Evolutionary conservation across 2,113 vertebrate species (phyloP).

Genomic region (Festucalex cinctus): DNA sequence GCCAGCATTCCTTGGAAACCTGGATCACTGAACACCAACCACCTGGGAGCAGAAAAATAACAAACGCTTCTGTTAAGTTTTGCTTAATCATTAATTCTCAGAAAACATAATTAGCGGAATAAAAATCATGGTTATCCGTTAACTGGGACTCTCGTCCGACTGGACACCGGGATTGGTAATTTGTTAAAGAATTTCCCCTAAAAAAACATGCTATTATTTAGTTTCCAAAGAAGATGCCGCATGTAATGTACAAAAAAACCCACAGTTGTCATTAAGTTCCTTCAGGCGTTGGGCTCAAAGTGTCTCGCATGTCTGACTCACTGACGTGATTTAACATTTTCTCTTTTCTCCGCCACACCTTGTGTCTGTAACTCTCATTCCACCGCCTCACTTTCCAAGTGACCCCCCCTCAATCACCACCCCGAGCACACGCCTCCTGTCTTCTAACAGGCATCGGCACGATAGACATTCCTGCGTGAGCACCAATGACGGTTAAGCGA

Average conservation of each 20-base stretch:
- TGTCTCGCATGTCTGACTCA: constrained; percentile 28
- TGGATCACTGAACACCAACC: constrained; percentile 89
- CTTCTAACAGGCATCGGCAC: constrained; percentile 48
- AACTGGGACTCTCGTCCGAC: no score
- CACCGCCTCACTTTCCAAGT: constrained; percentile 11
- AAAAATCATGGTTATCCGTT: no score
- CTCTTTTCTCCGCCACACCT: constrained; percentile 33
- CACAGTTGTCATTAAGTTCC: neutral
- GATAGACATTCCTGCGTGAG: constrained; percentile 49
- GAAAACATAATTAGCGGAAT: neutral
- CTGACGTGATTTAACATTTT: constrained; percentile 31
- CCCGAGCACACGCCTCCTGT: constrained; percentile 3
- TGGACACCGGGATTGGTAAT: no score
- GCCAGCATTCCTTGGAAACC: constrained; percentile 83
- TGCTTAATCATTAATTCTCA: neutral
- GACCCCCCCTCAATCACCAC: neutral
- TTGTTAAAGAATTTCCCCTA: no score
- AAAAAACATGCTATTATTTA: no score
- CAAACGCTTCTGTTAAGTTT: neutral
- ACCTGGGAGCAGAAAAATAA: constrained; percentile 67
- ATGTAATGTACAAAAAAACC: neutral
- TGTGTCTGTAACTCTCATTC: constrained; percentile 22
- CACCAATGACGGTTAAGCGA: constrained; percentile 20
- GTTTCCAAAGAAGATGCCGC: neutral
- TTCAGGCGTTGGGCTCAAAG: constrained; percentile 30